These are phyloP conservation scores for Zoanthus solanderi DNA, from an alignment of 92 coral and sea anemone species.

Conservation along the genomic window DNA sequence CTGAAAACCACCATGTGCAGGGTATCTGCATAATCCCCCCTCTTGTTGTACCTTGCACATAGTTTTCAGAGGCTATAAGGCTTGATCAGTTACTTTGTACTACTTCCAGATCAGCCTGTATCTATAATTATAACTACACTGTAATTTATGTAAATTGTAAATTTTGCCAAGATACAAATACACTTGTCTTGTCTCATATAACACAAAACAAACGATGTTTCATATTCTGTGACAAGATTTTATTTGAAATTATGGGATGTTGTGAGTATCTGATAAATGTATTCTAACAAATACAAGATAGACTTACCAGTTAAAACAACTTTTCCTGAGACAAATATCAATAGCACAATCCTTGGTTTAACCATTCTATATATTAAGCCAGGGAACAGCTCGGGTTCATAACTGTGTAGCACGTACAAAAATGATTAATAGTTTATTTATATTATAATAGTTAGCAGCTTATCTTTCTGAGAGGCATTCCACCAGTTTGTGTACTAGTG, in stretches of 20 bases:
- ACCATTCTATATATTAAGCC: conserved; percentile 99
- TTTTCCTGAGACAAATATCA: conserved; percentile 97
- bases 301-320: conserved; percentile 93
- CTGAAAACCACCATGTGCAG: no score
- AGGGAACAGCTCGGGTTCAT: conserved; percentile 98
- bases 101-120: no score
- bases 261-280: not conserved
- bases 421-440: not conserved
- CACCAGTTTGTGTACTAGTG: no score
- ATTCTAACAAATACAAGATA: not conserved
- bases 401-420: conserved; percentile 51
- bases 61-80: no score
- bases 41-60: no score
- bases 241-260: not conserved
- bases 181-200: no score
- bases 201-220: not conserved
- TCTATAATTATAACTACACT: no score
- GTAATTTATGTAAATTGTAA: no score
- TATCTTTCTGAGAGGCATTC: not conserved
- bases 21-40: no score
- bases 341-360: conserved; percentile 94
- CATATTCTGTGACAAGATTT: not conserved
- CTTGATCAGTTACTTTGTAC: no score
- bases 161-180: no score
- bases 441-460: not conserved